These are phyloP conservation scores for Pteromalus puparum DNA, from an alignment of 1,140 invertebrate genomes.

Conservation along the genomic window DNA sequence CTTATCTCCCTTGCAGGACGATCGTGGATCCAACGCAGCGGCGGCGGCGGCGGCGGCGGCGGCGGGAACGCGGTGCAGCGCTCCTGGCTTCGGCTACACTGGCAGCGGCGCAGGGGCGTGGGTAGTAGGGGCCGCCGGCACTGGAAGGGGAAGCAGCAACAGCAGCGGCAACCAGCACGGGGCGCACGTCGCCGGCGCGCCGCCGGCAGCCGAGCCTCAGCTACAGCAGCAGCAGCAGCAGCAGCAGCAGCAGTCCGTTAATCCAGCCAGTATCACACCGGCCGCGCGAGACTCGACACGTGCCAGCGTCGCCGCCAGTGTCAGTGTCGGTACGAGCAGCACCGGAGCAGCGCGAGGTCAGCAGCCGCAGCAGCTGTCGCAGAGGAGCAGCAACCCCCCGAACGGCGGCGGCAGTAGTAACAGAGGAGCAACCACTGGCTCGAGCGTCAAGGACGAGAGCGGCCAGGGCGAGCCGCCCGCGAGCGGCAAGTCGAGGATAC, in stretches of 20 bases:
- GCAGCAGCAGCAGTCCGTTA: constrained; percentile 64
- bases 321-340: constrained; percentile 16
- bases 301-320: constrained; percentile 37
- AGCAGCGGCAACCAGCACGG: constrained; percentile 49
- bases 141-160: constrained; percentile 49
- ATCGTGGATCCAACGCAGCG: constrained; percentile 57
- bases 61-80: constrained; percentile 37
- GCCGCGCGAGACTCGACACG: constrained; percentile 71
- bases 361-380: not conserved
- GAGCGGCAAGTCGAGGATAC: not conserved
- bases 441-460: no score
- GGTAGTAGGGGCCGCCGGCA: constrained; percentile 55
- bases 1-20: constrained; percentile 70
- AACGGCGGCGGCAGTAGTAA: not conserved
- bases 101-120: constrained; percentile 36
- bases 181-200: constrained; percentile 48
- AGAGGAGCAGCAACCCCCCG: not conserved
- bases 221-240: constrained; percentile 68
- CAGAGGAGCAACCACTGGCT: no score
- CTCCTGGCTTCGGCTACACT: constrained; percentile 50
- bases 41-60: no score
- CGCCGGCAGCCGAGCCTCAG: constrained; percentile 61
- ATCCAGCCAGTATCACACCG: constrained; percentile 71
- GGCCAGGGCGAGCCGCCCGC: no score
- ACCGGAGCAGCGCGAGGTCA: not conserved